Evolutionary conservation across 2,113 vertebrate genomes (phyloP), one percentile per base, ranked within the genome.

Genomic region (Chrysemys picta): DNA sequence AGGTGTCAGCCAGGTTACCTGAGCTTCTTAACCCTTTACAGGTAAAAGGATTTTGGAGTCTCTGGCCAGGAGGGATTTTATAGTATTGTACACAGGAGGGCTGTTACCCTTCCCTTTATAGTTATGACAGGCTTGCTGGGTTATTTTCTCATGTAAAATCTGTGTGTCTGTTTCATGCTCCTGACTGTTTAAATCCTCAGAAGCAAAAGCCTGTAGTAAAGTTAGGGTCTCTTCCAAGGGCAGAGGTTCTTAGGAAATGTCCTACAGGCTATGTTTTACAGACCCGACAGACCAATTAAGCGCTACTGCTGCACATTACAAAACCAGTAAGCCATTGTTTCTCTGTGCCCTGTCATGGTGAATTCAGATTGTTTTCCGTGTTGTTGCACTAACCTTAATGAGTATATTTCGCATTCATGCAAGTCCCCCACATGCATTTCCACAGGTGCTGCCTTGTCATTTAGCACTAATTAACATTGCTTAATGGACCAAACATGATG

Each of bases 381-480:
- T 57, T 22, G 62, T 62, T 10, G 53, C 2, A 3, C 89, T 31
- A 54, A 62, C 79, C 82, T 47, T 80, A 27, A 12, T 62, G 80
- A 76, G 45, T 2, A n/a, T 19, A 2, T 6, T 19, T 56, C 31
- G 62, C 87, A 0, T 78, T 59, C 59, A 83, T 2, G 0, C 3
- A 4, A 10, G 91, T n/a, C 80, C 76, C 29, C 76, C 1, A 8
- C 1, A 2, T 17, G 1, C 75, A 2, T 72, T 93, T 91, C 84
- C 76, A 1, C n/a, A 7, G 2, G 2, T 0, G 1, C 89, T 83
- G 65, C 1, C 0, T 25, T 59, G 85, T 90, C 57, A 0, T 31
- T 0, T 3, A 16, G 90, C 80, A 25, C 87, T 95, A 92, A 93
- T 95, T 95, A 92, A 87, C 88, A 31, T 59, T 2, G 5, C 4